phyloP scores from a whole-genome alignment of 1,140 invertebrate genomes.

The Elysia chlorotica region DNA sequence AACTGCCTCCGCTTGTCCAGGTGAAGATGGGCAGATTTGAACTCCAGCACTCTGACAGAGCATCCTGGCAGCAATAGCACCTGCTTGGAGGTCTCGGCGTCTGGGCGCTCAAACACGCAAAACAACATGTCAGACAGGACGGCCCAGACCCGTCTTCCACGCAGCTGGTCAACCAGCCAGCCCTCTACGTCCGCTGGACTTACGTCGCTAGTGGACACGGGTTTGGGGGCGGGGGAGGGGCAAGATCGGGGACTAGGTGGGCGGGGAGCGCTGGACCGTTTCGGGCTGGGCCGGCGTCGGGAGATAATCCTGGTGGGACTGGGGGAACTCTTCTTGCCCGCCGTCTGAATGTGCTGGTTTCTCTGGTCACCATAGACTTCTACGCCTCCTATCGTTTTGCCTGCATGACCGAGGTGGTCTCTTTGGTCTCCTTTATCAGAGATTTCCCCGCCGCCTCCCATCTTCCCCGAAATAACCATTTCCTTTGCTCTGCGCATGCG shows the following conservation, averaged over 20 bases:
- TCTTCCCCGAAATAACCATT: too few relatives aligned
- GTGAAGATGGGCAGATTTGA: conserved; percentile 40
- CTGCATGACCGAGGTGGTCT: too few relatives aligned
- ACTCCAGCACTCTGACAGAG: conserved; percentile 40
- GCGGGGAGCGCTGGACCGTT: conserved; percentile 16
- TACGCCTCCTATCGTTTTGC: too few relatives aligned
- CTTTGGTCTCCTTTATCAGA: too few relatives aligned
- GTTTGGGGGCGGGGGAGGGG: conserved; percentile 20
- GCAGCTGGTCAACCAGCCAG: conserved; percentile 42
- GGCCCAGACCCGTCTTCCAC: conserved; percentile 40
- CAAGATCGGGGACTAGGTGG: conserved; percentile 10
- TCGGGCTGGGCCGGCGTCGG: conserved; percentile 7
- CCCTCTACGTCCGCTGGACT: conserved; percentile 36
- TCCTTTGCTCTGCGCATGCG: too few relatives aligned
- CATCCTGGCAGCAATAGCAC: conserved; percentile 44
- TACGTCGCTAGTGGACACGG: conserved; percentile 39
- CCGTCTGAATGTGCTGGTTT: too few relatives aligned
- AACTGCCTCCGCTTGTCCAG: too few relatives aligned
- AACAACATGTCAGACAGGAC: conserved; percentile 46
- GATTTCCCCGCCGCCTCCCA: too few relatives aligned
- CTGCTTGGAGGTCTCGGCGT: conserved; percentile 34
- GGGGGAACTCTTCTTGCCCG: too few relatives aligned
- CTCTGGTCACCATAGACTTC: too few relatives aligned
- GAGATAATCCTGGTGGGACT: too few relatives aligned
- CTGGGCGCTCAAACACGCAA: conserved; percentile 43